These are phyloP conservation scores for Conus ventricosus DNA, from an alignment of 1,140 invertebrate genomes.

Conservation along the genomic window DNA sequence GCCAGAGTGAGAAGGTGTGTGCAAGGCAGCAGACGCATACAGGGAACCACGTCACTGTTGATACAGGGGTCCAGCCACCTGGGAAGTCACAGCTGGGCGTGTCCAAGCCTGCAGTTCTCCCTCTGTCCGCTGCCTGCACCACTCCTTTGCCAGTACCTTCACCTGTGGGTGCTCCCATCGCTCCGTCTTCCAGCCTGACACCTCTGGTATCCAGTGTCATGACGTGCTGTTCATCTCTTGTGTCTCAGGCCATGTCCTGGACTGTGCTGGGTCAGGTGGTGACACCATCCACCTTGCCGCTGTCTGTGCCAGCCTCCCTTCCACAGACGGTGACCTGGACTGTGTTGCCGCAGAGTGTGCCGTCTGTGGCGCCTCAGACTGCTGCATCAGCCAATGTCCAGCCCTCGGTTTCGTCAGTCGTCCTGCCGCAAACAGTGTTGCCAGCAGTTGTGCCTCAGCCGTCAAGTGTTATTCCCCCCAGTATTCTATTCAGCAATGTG, in stretches of 20 bases:
- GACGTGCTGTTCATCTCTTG: not conserved
- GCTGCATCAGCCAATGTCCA: not conserved
- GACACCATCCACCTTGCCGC: not conserved
- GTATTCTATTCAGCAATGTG: not conserved
- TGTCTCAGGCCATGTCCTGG: not conserved
- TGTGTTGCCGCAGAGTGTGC: not conserved
- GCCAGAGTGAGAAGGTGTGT: too few relatives aligned
- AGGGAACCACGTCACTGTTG: too few relatives aligned
- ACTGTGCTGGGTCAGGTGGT: not conserved
- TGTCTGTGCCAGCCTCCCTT: not conserved
- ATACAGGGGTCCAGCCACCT: too few relatives aligned
- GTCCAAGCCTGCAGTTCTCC: too few relatives aligned
- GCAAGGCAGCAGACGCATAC: too few relatives aligned
- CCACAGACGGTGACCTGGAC: not conserved
- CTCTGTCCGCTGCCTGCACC: too few relatives aligned
- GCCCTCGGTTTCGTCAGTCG: not conserved
- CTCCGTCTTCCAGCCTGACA: not conserved
- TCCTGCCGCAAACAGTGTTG: not conserved
- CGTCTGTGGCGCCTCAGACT: not conserved
- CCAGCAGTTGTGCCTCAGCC: not conserved
- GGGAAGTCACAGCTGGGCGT: too few relatives aligned
- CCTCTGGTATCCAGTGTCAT: not conserved
- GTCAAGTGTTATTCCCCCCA: not conserved
- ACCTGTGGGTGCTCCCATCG: too few relatives aligned
- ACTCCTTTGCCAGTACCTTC: too few relatives aligned